These are phyloP conservation scores for Enchytraeus crypticus DNA, from an alignment of 2,888 invertebrate species.

Conservation along the genomic window DNA sequence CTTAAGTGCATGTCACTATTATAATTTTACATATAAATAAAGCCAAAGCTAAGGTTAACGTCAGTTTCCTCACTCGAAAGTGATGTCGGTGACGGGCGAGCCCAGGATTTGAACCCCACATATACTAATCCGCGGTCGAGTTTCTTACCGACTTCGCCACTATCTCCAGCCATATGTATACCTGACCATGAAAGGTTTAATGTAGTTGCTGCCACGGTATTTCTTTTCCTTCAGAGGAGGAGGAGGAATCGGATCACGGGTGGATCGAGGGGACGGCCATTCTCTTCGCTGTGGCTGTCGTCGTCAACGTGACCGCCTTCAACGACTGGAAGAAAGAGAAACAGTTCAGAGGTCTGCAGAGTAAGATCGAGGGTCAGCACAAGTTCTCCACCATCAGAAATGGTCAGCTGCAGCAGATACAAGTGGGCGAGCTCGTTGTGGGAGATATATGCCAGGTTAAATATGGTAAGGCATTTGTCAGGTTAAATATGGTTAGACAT, in stretches of 20 bases:
- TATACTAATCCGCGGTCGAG: no score
- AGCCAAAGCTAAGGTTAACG: no score
- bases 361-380: slow-evolving; percentile 96
- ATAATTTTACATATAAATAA: no score
- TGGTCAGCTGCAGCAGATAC: slow-evolving; percentile 82
- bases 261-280: slow-evolving; percentile 99
- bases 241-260: slow-evolving; percentile 78
- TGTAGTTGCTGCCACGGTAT: not conserved
- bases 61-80: no score
- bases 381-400: slow-evolving; percentile 88
- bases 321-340: slow-evolving; percentile 99
- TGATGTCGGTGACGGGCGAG: no score
- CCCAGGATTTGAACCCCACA: no score
- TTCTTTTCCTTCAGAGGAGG: slow-evolving; percentile 13
- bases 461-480: slow-evolving; percentile 50
- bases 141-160: no score
- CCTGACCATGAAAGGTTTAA: no score
- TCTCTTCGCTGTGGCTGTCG: slow-evolving; percentile 95
- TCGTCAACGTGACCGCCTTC: slow-evolving; percentile 97
- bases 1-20: no score
- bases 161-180: no score
- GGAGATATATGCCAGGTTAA: slow-evolving; percentile 90
- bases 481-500: no score
- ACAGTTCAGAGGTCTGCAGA: slow-evolving; percentile 95
- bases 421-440: slow-evolving; percentile 91